Conservation (phyloP, 2,888 invertebrate species). For the Nymphalis c-album region DNA sequence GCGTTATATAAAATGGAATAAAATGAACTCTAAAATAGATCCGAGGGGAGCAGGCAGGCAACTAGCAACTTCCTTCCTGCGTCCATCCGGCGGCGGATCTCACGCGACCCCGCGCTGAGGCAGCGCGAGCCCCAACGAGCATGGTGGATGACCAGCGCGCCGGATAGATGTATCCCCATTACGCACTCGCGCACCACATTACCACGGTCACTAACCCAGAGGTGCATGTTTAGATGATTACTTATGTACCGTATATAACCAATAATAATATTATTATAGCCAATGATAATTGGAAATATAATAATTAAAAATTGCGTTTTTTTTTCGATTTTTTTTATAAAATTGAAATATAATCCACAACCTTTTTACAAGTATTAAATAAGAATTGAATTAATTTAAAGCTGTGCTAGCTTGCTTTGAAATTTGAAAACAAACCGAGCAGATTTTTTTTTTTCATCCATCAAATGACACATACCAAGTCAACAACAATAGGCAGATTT, state of each 20-base stretch:
- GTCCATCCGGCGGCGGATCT: constrained; percentile 76
- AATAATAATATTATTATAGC: no score
- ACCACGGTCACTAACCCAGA: constrained; percentile 29
- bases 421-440: no score
- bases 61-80: constrained; percentile 81
- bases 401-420: no score
- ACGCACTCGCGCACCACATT: background rate
- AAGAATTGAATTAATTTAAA: no score
- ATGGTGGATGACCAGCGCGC: constrained; percentile 47
- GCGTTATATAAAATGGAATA: constrained; percentile 62
- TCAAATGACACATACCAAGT: no score
- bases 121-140: constrained; percentile 37
- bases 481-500: no score
- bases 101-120: constrained; percentile 65
- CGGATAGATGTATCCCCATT: constrained; percentile 25
- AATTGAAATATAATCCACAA: no score
- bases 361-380: no score
- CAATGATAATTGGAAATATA: no score
- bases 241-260: background rate
- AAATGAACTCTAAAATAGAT: constrained; percentile 78
- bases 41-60: constrained; percentile 75
- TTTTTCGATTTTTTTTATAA: no score
- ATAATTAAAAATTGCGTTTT: no score
- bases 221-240: background rate
- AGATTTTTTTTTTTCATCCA: no score